A percentile compares a stretch with the other conserved stretches of the same genome.
Conservation (phyloP, 2,888 invertebrate species). For the Odontocolon sp. region DNA sequence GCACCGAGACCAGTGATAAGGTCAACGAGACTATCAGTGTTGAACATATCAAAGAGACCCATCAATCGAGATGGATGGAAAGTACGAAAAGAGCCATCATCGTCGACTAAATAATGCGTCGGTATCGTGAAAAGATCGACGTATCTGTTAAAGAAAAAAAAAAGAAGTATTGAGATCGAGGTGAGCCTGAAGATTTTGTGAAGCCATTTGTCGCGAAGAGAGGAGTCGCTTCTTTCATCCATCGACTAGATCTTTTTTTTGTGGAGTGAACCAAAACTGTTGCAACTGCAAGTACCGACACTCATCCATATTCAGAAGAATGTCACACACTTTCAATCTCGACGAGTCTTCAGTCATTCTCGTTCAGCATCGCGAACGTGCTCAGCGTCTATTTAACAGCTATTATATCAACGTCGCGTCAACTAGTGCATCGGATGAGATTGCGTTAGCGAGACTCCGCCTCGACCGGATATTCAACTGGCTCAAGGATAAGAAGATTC, state of each 20-base stretch:
- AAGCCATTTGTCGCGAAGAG: conserved; percentile 4
- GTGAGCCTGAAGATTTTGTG: neutral
- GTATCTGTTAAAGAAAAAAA: conserved; percentile 77
- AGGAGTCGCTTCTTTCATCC: neutral
- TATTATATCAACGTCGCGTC: conserved; percentile 5
- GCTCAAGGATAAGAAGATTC: conserved; percentile 69
- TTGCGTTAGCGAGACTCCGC: conserved; percentile 57
- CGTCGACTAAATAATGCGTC: conserved; percentile 86
- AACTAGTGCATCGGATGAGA: conserved; percentile 64
- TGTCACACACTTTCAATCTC: conserved; percentile 25
- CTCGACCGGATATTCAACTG: conserved; percentile 56
- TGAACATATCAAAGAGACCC: conserved; percentile 89
- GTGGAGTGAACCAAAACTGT: conserved; percentile 4
- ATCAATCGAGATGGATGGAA: conserved; percentile 89
- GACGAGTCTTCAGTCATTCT: conserved; percentile 1
- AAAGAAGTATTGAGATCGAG: neutral
- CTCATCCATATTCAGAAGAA: conserved; percentile 65
- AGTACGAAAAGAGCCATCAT: conserved; percentile 84
- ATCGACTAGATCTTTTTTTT: neutral
- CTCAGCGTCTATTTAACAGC: conserved; percentile 20
- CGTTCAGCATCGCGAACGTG: conserved; percentile 15
- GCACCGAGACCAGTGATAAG: conserved; percentile 87
- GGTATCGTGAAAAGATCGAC: conserved; percentile 86
- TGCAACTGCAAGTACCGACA: conserved; percentile 12
- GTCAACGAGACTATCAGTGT: conserved; percentile 89